phyloP scores from a whole-genome alignment of 2,113 vertebrate species.

The Apodemus sylvaticus region DNA sequence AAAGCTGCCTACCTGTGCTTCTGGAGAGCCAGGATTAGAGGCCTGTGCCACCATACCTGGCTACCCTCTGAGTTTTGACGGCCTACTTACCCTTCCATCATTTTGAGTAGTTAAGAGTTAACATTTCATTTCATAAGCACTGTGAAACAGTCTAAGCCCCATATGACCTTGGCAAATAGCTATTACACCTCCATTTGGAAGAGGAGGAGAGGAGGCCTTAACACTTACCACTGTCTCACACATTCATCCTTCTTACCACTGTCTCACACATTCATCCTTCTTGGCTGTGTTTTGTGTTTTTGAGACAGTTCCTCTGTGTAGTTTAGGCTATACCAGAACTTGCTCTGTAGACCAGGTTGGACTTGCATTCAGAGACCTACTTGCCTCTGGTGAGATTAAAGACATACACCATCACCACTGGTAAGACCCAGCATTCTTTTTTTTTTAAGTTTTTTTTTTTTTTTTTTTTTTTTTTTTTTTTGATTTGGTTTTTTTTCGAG shows the following conservation, averaged over 20 bases:
- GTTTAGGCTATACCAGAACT: background rate
- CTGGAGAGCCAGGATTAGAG: background rate
- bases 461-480: no score
- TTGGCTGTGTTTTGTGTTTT: background rate
- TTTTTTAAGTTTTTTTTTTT: no score
- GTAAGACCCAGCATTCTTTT: background rate
- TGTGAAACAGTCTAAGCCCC: background rate
- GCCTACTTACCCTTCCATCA: background rate
- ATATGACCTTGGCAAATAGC: background rate
- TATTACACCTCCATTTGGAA: background rate
- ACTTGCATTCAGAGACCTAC: background rate
- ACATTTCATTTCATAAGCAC: background rate
- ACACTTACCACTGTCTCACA: fast-evolving
- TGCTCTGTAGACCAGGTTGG: background rate
- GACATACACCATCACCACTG: background rate
- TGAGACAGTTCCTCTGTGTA: background rate
- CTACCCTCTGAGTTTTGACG: background rate
- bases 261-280: background rate
- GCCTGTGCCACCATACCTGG: background rate
- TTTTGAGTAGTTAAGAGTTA: constrained; percentile 2
- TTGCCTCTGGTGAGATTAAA: background rate
- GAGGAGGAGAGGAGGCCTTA: background rate
- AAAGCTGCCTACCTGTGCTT: background rate
- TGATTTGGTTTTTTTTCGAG: no score
- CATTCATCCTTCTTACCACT: background rate